Evolutionary conservation across 2,113 vertebrate species (phyloP).

Genomic region (Ondatra zibethicus): DNA sequence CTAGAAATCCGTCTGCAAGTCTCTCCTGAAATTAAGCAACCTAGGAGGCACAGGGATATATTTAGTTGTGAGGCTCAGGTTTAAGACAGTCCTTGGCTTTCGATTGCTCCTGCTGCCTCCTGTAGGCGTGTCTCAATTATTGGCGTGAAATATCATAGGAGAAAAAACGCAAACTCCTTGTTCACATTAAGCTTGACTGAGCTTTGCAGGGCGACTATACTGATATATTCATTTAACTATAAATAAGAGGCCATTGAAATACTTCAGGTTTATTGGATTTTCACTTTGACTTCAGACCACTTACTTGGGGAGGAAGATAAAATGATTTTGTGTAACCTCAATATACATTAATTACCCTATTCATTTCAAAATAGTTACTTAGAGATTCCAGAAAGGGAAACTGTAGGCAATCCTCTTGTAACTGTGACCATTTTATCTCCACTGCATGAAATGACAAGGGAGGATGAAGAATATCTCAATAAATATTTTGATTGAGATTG

Average conservation of each 20-base stretch:
- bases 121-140: background rate
- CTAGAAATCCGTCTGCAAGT: background rate
- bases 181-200: background rate
- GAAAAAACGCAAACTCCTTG: background rate
- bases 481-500: background rate
- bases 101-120: background rate
- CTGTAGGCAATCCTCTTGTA: background rate
- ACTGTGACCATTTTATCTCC: background rate
- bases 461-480: background rate
- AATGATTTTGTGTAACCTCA: background rate
- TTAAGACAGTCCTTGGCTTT: background rate
- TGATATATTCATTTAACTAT: background rate
- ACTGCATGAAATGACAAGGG: background rate
- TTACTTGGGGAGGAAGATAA: background rate
- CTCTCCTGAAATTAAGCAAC: slow-evolving; percentile 30
- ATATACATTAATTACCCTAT: background rate
- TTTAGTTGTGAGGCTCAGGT: slow-evolving; percentile 20
- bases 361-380: background rate
- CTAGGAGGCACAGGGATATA: slow-evolving; percentile 36
- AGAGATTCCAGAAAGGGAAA: background rate
- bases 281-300: background rate
- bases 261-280: background rate
- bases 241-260: background rate
- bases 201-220: background rate
- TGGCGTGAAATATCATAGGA: background rate